phyloP scores from a whole-genome alignment of 2,888 invertebrate species.

The Agrenia bidenticulata region DNA sequence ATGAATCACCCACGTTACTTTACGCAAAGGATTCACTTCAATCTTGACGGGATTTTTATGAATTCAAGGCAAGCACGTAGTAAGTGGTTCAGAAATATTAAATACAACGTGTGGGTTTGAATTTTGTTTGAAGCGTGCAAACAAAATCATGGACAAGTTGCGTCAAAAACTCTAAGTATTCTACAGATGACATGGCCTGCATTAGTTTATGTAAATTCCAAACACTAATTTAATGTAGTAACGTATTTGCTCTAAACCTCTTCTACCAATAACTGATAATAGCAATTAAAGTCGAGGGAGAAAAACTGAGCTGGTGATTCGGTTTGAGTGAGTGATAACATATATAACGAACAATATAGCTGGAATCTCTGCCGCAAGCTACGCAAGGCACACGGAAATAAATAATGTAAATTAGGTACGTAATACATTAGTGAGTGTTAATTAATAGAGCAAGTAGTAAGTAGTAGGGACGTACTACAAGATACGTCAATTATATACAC shows the following conservation, averaged over 20 bases:
- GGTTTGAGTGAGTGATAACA: background rate
- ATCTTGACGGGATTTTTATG: background rate
- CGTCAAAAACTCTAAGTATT: conserved; percentile 7
- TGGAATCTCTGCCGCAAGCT: conserved; percentile 23
- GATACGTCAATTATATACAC: conserved; percentile 3
- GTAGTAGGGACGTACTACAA: conserved; percentile 11
- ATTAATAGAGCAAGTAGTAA: conserved; percentile 26
- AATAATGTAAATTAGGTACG: conserved; percentile 30
- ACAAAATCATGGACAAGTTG: conserved; percentile 16
- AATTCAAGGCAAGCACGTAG: conserved; percentile 13
- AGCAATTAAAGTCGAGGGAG: conserved; percentile 2
- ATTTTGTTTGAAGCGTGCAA: conserved; percentile 14
- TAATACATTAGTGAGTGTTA: conserved; percentile 22
- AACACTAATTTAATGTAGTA: conserved; percentile 1
- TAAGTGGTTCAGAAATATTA: conserved; percentile 8
- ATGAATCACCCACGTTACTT: conserved; percentile 15
- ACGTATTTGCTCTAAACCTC: background rate
- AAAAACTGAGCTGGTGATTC: conserved; percentile 18
- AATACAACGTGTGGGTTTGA: conserved; percentile 11
- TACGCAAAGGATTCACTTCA: conserved; percentile 4
- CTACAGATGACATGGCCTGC: conserved; percentile 19
- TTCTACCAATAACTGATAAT: conserved; percentile 8
- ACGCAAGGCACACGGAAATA: conserved; percentile 47
- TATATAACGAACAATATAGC: background rate
- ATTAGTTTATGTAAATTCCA: conserved; percentile 7